These are phyloP conservation scores for Rutilus rutilus DNA, from an alignment of 2,113 vertebrate genomes.

Conservation along the genomic window DNA sequence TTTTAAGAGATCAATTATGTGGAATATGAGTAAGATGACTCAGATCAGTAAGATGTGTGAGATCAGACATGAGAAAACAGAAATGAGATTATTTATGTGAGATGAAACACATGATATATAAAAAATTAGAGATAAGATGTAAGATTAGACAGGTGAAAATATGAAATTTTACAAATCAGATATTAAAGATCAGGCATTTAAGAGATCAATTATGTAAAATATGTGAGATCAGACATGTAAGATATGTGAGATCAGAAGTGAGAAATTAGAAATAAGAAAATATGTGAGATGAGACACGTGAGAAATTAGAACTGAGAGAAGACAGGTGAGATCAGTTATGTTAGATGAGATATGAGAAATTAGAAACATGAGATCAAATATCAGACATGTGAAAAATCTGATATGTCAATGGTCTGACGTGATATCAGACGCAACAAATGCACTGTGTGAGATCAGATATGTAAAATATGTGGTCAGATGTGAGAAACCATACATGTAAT, in stretches of 20 bases:
- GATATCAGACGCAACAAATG: background rate
- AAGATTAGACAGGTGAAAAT: background rate
- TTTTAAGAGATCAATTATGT: no score
- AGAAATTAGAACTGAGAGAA: background rate
- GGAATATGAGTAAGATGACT: no score
- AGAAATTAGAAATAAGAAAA: background rate
- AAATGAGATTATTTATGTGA: background rate
- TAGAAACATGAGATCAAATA: background rate
- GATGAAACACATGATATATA: background rate
- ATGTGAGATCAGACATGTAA: background rate
- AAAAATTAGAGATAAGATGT: background rate
- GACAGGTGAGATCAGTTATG: no score
- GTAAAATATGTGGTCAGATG: background rate
- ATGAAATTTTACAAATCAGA: background rate
- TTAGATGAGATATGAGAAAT: background rate
- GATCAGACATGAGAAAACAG: background rate
- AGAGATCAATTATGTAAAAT: background rate
- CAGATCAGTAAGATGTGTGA: background rate
- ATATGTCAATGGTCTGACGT: background rate
- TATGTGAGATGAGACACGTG: background rate
- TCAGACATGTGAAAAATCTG: background rate
- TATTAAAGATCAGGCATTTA: no score
- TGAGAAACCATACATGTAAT: background rate
- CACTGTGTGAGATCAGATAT: background rate
- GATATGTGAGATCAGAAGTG: background rate